Conservation (phyloP, 2,797 vertebrate species). For the Schizopygopsis pylzovi region DNA sequence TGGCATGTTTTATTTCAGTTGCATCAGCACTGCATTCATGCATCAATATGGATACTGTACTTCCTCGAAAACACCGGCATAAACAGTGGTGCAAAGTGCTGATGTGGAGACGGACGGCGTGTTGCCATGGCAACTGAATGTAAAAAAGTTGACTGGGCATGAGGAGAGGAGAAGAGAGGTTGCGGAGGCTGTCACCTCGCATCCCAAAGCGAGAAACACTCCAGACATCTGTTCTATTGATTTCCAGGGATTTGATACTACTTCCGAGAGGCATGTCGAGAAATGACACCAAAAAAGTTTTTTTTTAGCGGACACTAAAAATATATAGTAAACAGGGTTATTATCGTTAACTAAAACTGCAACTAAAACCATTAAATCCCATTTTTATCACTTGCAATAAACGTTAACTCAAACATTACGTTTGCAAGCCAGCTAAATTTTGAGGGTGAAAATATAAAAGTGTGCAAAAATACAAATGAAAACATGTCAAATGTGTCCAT, state of each 20-base stretch:
- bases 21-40: background rate
- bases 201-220: constrained; percentile 25
- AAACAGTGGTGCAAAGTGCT: constrained; percentile 48
- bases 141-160: constrained; percentile 65
- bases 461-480: background rate
- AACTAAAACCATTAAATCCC: too few relatives aligned
- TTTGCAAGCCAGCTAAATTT: background rate
- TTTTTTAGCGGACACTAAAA: background rate
- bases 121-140: constrained; percentile 79
- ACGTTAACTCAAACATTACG: background rate
- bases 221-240: constrained; percentile 39
- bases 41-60: background rate
- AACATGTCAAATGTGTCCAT: too few relatives aligned
- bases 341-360: background rate
- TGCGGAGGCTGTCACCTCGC: constrained; percentile 59
- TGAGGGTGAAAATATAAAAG: background rate
- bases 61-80: background rate
- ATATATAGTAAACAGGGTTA: background rate
- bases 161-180: constrained; percentile 52
- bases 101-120: constrained; percentile 58
- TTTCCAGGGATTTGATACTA: constrained; percentile 23
- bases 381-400: background rate
- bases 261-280: background rate
- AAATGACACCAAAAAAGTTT: background rate
- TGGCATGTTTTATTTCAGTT: constrained; percentile 11